Evolutionary conservation across 1,140 invertebrate genomes (phyloP), one percentile per base, ranked within the genome.

Genomic region (Drosophila ananassae): DNA sequence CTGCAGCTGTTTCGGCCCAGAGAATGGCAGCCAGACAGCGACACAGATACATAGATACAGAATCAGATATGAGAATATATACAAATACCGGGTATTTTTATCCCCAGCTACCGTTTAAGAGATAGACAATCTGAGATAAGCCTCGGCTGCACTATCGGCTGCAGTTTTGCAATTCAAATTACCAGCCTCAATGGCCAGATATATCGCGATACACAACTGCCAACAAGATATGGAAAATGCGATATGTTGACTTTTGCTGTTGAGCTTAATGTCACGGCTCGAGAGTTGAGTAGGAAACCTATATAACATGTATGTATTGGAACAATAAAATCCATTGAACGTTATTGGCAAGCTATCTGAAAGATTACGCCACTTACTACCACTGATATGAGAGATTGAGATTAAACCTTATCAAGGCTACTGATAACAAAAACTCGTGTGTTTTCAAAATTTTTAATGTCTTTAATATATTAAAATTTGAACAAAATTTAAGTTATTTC

Each of bases 141-240:
- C 32, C 12, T n/a, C 21, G 32, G 44, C 39, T 63, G 61, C 47
- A 47, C 28, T 22, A 53, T 39, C 28, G 44, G n/a, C n/a, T n/a
- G n/a, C n/a, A n/a, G n/a, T 71, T 85, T 77, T 77, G 81, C 81
- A 85, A 87, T 85, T 67, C 58, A 77, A 85, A 87, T 81, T 75
- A 63, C 52, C 44, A 54, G 50, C 60, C 63, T 60, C 62, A 66
- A 77, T 74, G 64, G 25, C 25, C 25, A 28, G 25, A 28, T 41
- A 55, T 61, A 62, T 54, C 72, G 41, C 66, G 56, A 73, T 67
- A 50, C 41, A 41, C 68, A 51, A 59, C 57, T 74, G 58, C 25
- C 52, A 68, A 51, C 63, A 69, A 69, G 66, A 69, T 69, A 57
- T 57, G 32, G 24, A 17, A 30, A 69, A 57, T 34, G 10, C 47